These are phyloP conservation scores for Neoniphon sammara DNA, from an alignment of 2,797 vertebrate genomes.

Conservation along the genomic window DNA sequence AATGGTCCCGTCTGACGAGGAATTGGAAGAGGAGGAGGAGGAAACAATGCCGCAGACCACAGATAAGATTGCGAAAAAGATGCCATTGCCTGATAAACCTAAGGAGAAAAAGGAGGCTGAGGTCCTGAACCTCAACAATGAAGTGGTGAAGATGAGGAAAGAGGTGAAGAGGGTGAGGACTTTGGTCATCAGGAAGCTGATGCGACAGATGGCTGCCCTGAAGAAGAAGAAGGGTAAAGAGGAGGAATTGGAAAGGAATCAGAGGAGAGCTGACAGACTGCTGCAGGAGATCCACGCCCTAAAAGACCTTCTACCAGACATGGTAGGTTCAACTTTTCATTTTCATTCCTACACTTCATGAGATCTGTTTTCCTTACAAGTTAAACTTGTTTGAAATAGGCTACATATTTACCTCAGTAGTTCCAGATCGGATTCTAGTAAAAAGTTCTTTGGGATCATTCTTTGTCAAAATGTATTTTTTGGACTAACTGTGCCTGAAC, in stretches of 20 bases:
- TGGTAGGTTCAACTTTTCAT: conserved; percentile 54
- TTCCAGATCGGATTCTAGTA: no score
- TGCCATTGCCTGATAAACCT: neutral
- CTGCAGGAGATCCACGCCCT: conserved; percentile 92
- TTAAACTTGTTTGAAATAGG: no score
- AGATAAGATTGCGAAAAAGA: neutral
- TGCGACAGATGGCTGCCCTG: conserved; percentile 85
- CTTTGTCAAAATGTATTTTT: neutral
- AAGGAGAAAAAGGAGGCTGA: conserved; percentile 56
- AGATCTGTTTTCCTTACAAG: neutral
- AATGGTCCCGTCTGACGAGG: conserved; percentile 18
- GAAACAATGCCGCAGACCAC: neutral
- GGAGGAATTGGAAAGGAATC: conserved; percentile 86
- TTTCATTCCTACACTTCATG: neutral
- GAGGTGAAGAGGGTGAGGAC: conserved; percentile 92
- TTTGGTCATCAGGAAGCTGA: conserved; percentile 89
- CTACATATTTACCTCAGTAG: no score
- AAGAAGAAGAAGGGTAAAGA: conserved; percentile 92
- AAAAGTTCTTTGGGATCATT: neutral
- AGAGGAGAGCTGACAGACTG: conserved; percentile 87
- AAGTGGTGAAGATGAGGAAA: conserved; percentile 97
- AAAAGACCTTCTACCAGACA: conserved; percentile 87
- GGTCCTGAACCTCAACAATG: conserved; percentile 82
- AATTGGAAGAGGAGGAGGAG: conserved; percentile 70
- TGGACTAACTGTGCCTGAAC: no score